A percentile compares a stretch with the other conserved stretches of the same genome.
phyloP scores from a whole-genome alignment of 2,888 invertebrate genomes.

The Meteorus colon region DNA sequence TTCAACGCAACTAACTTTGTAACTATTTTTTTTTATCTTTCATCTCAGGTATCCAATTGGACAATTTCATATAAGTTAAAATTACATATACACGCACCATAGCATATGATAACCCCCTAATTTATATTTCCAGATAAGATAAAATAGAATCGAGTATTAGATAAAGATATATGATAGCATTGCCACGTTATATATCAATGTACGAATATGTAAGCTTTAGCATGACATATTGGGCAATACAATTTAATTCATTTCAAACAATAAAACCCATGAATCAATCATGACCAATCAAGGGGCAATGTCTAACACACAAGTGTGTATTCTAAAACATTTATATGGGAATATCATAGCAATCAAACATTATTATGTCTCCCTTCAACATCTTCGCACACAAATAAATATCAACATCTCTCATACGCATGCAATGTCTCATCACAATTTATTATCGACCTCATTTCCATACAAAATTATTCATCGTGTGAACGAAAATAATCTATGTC shows the following conservation, averaged over 20 bases:
- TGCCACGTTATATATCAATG: slow-evolving; percentile 2
- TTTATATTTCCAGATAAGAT: slow-evolving; percentile 7
- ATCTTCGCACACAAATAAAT: not conserved
- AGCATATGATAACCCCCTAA: slow-evolving; percentile 3
- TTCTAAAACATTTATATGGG: not conserved
- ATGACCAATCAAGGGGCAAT: slow-evolving; percentile 23
- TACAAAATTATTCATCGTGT: not conserved
- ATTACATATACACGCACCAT: not conserved
- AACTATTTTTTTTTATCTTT: not conserved
- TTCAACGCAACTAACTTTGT: not conserved
- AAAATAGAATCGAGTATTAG: slow-evolving; percentile 21
- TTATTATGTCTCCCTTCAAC: not conserved
- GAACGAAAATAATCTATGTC: not conserved
- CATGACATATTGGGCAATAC: slow-evolving; percentile 12
- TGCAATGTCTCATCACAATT: not conserved
- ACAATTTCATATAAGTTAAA: not conserved
- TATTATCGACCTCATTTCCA: not conserved
- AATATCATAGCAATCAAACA: slow-evolving; percentile 10
- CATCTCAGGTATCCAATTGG: not conserved
- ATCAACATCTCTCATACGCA: not conserved
- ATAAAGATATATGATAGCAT: slow-evolving; percentile 10
- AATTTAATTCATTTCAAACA: slow-evolving; percentile 28
- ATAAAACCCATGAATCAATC: slow-evolving; percentile 27
- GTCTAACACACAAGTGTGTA: not conserved
- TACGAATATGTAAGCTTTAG: not conserved